A percentile compares a stretch with the other conserved stretches of the same genome.
Conservation (phyloP, 2,797 vertebrate genomes). For the Mastacembelus armatus region DNA sequence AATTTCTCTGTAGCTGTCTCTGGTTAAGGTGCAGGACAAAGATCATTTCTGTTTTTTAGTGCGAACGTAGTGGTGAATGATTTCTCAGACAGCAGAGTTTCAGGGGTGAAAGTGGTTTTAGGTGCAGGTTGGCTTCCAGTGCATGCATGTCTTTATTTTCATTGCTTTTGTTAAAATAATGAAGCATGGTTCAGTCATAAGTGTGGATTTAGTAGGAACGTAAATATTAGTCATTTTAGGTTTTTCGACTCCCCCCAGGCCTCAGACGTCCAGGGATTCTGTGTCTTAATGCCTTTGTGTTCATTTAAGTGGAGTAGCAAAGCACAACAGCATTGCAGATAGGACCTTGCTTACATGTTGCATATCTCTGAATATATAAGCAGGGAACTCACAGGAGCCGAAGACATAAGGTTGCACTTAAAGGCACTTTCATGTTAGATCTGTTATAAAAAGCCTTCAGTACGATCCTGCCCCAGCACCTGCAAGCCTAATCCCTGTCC, state of each 20-base stretch:
- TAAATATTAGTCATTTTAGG: too few species aligned
- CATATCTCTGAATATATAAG: background rate
- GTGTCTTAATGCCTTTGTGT: too few species aligned
- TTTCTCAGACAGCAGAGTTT: conserved; percentile 7
- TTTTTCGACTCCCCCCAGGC: too few species aligned
- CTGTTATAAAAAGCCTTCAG: background rate
- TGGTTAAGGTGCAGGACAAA: conserved; percentile 44
- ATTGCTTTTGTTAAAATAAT: too few species aligned
- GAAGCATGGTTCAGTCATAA: too few species aligned
- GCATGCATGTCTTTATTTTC: background rate
- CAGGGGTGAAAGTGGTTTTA: background rate
- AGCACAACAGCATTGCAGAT: too few species aligned
- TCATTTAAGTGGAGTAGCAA: too few species aligned
- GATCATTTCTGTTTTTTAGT: background rate
- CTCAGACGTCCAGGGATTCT: too few species aligned
- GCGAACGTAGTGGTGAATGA: conserved; percentile 25
- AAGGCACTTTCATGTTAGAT: background rate
- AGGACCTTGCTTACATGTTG: background rate
- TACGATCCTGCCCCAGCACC: background rate
- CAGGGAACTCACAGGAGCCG: background rate
- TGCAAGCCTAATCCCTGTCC: background rate
- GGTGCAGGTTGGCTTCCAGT: background rate
- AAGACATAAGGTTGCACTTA: too few species aligned
- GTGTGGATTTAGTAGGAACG: too few species aligned
- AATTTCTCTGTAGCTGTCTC: background rate